A percentile compares a stretch with the other conserved stretches of the same genome.
Conservation (phyloP, 53 echinoderm and acorn worm species). For the Stichopus horrens region DNA sequence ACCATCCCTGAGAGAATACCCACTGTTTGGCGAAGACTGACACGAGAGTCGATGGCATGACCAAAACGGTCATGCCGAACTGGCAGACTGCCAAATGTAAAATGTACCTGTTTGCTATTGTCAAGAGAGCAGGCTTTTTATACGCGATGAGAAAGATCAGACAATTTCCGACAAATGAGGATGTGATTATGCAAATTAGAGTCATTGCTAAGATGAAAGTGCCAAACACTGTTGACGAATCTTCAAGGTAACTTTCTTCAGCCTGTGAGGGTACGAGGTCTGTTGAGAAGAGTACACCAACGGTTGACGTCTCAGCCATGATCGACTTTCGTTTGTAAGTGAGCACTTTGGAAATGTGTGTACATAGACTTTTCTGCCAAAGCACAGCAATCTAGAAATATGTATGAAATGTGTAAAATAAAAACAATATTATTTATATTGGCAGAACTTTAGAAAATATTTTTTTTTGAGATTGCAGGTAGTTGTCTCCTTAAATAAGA, state of each 20-base stretch:
- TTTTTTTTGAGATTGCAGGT: no score
- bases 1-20: conserved; percentile 60
- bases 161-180: conserved; percentile 74
- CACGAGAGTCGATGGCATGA: conserved; percentile 74
- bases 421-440: no score
- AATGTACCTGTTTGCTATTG: conserved; percentile 75
- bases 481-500: no score
- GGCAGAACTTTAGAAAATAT: no score
- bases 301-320: background rate
- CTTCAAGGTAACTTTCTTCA: background rate
- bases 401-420: no score
- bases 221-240: background rate
- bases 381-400: no score
- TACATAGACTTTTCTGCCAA: no score
- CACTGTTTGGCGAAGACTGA: conserved; percentile 67
- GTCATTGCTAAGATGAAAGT: conserved; percentile 45
- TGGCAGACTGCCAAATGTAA: conserved; percentile 78
- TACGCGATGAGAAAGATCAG: conserved; percentile 74
- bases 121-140: conserved; percentile 71
- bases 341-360: no score
- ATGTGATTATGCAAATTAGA: conserved; percentile 61
- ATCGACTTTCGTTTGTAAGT: no score
- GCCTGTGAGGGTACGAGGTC: background rate
- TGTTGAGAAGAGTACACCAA: background rate
- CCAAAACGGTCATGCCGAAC: conserved; percentile 70